Base-by-base conservation (phyloP, 2,888 invertebrate genomes). In the Thelaira solivaga region DNA sequence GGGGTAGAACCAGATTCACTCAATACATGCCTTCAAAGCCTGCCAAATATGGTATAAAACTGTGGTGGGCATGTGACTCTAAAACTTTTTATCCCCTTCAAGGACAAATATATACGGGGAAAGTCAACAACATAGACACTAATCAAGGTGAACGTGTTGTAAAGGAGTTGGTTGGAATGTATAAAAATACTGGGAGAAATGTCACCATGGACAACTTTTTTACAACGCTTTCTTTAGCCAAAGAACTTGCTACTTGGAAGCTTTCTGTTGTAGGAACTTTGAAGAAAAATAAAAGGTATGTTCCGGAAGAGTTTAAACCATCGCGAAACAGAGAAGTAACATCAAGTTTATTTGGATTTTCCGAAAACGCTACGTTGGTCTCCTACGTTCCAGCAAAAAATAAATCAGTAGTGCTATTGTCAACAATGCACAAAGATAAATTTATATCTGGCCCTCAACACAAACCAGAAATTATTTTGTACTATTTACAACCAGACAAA, bases 201-300 rank as follows among this genome's bases (percentile, higher is more conserved):
- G 57, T 59, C 22, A 41, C 20, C 8, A 36, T 36, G 53, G 53
- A 53, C 3, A 53, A 53, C 22, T 53, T 53, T 53, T 53, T 53
- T 53, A 53, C 45, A 31, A 31, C 31, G 11, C n/a, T 45, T 10
- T 45, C 45, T 3, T 22, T 34, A n/a, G 18, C 61, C 18, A 51
- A 31, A 11, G 31, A 51, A 11, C 18, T 51, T 10, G 31, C 29
- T 5, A 18, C 31, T 31, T 51, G 31, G 31, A 51, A 51, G 18
- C 16, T 39, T 13, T 39, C 53, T n/a, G 36, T 55, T 22, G 57
- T 57, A 8, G 57, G 57, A 7, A 55, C 34, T 24, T n/a, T 55
- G 5, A 39, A 57, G 10, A 57, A 57, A 29, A 57, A 57, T 24
- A 57, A 57, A 57, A 39, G 41, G 22, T 57, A 57, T 20, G 22